Evolutionary conservation across 2,888 invertebrate genomes (phyloP), one percentile per base, ranked within the genome.

Genomic region (Brachynemurus nebulosus): DNA sequence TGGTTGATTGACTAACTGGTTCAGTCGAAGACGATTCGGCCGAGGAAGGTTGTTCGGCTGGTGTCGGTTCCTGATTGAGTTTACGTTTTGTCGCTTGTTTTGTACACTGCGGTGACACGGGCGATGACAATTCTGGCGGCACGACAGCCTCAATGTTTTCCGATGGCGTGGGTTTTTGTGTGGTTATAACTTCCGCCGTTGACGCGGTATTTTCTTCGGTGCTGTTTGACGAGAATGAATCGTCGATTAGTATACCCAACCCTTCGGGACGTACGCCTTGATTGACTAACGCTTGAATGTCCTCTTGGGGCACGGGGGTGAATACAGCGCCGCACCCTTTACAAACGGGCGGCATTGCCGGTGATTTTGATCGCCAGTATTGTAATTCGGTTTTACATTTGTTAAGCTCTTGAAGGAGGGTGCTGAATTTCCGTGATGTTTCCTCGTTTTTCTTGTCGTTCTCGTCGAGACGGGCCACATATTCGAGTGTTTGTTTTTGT

Each of bases 381-480:
- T 89, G 89, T 56, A 89, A 65, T 66, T 90, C 89, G 25, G 89
- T 89, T 68, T 89, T 89, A 66, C 89, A 90, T 63, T 89, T 89
- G 65, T 89, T 90, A 54, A 90, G 67, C 65, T 90, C 89, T 79
- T 89, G 70, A 56, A 90, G 67, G 52, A 90, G 68, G 47, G 88
- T 88, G 59, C 86, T 88, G 66, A 89, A 88, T 65, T 90, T 90
- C 45, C 88, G 74, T 41, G 88, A 82, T 48, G 84, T 86, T 61
- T 89, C 89, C 58, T 90, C 90, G 60, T 86, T 86, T 60, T 90
- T 90, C 64, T 88, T 89, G 56, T 89, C 89, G 54, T 86, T 84
- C 56, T 89, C 89, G 56, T 90, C 89, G 48, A 89, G 71, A 4
- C 85, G 75, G 57, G 79, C 82, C 0, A 84, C 84, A 59, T 86